Evolutionary conservation across 2,888 invertebrate species (phyloP).

Genomic region (Tetrapedia diversipes): DNA sequence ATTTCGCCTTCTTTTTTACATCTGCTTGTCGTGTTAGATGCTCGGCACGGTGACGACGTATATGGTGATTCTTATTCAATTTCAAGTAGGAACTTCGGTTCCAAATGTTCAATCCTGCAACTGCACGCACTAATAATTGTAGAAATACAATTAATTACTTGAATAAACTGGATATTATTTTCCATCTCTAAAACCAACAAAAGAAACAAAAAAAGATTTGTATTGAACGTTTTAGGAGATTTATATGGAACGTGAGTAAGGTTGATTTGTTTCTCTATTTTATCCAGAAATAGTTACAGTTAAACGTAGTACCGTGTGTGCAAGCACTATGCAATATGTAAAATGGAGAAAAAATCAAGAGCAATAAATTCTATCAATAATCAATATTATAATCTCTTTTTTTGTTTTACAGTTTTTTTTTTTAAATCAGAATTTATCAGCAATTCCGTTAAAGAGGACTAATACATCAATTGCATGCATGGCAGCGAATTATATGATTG

Average conservation of each 20-base stretch:
- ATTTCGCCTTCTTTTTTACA: background rate
- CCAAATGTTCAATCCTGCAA: background rate
- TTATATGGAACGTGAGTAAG: background rate
- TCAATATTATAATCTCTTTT: background rate
- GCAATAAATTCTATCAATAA: conserved; percentile 2
- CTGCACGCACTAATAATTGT: background rate
- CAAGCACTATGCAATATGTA: background rate
- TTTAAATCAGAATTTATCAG: conserved; percentile 48
- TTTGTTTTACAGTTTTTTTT: background rate
- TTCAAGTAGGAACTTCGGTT: conserved; percentile 40
- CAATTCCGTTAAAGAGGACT: conserved; percentile 48
- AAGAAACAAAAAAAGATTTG: background rate
- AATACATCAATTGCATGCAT: conserved; percentile 60
- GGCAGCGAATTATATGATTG: conserved; percentile 55
- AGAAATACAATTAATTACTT: background rate
- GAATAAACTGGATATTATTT: background rate
- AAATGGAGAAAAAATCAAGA: background rate
- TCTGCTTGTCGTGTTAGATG: conserved; percentile 56
- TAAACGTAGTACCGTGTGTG: too few species aligned
- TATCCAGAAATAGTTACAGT: background rate
- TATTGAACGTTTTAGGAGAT: too few species aligned
- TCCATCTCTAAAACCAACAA: background rate
- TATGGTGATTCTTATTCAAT: conserved; percentile 71
- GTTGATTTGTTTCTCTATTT: background rate
- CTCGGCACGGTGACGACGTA: conserved; percentile 64